Conservation (phyloP, 2,113 vertebrate genomes). For the Mustela nigripes region DNA sequence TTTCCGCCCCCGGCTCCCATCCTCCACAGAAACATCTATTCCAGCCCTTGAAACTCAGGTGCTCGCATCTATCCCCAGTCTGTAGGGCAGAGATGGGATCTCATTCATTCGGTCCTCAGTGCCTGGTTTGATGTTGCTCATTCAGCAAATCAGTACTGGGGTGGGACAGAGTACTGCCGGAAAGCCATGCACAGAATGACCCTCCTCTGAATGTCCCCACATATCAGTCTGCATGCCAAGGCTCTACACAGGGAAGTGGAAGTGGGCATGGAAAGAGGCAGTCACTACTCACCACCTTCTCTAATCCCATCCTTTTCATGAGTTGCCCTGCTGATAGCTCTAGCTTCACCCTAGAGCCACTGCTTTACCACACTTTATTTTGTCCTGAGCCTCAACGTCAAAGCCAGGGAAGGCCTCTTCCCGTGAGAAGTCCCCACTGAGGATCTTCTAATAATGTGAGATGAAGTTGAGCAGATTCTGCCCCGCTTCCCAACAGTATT, state of each 20-base stretch:
- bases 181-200: not conserved
- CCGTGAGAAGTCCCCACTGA: not conserved
- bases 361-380: not conserved
- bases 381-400: not conserved
- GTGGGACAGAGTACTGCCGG: not conserved
- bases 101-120: not conserved
- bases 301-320: not conserved
- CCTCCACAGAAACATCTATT: not conserved
- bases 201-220: not conserved
- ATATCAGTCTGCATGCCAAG: accelerated
- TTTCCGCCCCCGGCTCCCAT: too few relatives aligned
- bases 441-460: not conserved
- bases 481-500: not conserved
- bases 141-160: not conserved
- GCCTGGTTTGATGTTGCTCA: not conserved
- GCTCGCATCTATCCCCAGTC: not conserved
- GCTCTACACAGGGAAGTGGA: not conserved
- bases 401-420: not conserved
- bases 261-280: not conserved
- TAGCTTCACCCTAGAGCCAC: not conserved
- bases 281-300: not conserved
- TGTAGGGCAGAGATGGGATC: not conserved
- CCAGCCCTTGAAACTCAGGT: not conserved
- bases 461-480: not conserved
- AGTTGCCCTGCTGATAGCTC: not conserved